Evolutionary conservation across 2,888 invertebrate species (phyloP).

Genomic region (Drosophila quinaria): DNA sequence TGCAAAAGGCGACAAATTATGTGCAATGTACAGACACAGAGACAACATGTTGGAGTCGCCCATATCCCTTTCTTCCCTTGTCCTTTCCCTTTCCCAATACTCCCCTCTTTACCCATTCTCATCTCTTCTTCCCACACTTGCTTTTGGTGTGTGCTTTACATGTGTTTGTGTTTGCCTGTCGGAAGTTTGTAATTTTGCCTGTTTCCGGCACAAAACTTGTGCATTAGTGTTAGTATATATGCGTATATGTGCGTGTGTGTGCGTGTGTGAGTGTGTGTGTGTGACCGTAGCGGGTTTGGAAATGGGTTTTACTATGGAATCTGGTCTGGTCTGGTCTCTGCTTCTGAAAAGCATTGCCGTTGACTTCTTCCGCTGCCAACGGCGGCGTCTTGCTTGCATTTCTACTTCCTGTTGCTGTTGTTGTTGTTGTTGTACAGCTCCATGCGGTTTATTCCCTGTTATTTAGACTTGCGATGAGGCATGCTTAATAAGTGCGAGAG

Average conservation of each 20-base stretch:
- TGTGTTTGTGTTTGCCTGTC: conserved; percentile 79
- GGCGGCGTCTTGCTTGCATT: conserved; percentile 80
- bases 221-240: conserved; percentile 69
- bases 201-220: conserved; percentile 84
- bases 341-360: conserved; percentile 62
- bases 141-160: conserved; percentile 62
- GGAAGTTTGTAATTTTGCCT: conserved; percentile 85
- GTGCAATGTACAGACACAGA: conserved; percentile 75
- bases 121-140: background rate
- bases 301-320: conserved; percentile 55
- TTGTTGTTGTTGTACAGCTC: conserved; percentile 54
- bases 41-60: conserved; percentile 60
- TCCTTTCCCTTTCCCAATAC: background rate
- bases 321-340: conserved; percentile 38
- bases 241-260: conserved; percentile 2
- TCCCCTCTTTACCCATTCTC: too few species aligned
- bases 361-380: conserved; percentile 84
- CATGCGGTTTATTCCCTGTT: conserved; percentile 46
- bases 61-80: background rate
- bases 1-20: conserved; percentile 81
- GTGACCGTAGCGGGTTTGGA: conserved; percentile 38
- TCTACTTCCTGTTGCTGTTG: conserved; percentile 73
- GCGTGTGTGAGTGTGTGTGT: conserved; percentile 30
- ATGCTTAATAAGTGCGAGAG: background rate
- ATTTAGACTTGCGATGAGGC: conserved; percentile 16